Conservation (phyloP, 2,888 invertebrate genomes). For the Notodonta ziczac region DNA sequence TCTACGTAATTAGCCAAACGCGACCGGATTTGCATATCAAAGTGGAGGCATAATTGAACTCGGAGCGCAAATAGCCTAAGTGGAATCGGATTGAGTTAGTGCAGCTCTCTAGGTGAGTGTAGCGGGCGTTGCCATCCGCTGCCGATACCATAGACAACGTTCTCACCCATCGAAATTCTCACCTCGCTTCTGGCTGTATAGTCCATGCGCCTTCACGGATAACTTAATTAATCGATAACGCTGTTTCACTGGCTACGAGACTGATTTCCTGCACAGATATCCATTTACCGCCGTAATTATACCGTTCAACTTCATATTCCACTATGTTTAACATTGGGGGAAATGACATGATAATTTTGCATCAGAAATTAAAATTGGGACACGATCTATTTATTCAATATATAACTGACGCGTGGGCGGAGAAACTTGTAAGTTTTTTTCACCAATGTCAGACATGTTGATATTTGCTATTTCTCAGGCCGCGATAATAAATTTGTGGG, state of each 20-base stretch:
- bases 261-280: slow-evolving; percentile 78
- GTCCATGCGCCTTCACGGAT: slow-evolving; percentile 55
- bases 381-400: slow-evolving; percentile 1
- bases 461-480: background rate
- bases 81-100: slow-evolving; percentile 80
- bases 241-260: slow-evolving; percentile 65
- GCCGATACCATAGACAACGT: slow-evolving; percentile 24
- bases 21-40: slow-evolving; percentile 82
- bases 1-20: slow-evolving; percentile 80
- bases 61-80: slow-evolving; percentile 80
- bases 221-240: slow-evolving; percentile 80
- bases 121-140: slow-evolving; percentile 54
- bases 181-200: slow-evolving; percentile 40
- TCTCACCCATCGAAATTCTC: slow-evolving; percentile 31
- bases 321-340: slow-evolving; percentile 57
- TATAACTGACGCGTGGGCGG: background rate
- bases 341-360: slow-evolving; percentile 22
- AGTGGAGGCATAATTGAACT: slow-evolving; percentile 80
- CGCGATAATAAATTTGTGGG: background rate
- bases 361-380: slow-evolving; percentile 7
- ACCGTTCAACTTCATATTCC: slow-evolving; percentile 69
- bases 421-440: background rate
- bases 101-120: slow-evolving; percentile 67
- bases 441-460: background rate
- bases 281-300: slow-evolving; percentile 75